Evolutionary conservation across 30 jellyfish, hydroid and myxozoan genomes (phyloP), one percentile per base, ranked within the genome.

Genomic region (Chironex yamaguchii): DNA sequence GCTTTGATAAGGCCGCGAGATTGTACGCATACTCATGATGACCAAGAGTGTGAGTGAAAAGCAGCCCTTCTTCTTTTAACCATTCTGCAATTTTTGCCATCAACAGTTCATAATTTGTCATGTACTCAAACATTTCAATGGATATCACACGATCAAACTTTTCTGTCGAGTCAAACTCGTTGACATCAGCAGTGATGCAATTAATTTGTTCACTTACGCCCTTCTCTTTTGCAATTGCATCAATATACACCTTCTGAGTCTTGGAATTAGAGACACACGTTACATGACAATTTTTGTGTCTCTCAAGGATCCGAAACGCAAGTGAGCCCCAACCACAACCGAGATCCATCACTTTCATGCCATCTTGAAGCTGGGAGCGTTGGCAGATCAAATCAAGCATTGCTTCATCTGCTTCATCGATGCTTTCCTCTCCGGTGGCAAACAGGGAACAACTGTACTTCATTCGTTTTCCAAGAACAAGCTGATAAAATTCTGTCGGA

Each of bases 251-350:
- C 27, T 62, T 87, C 70, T 90, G 97, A 0, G 97, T 90, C 14
- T 29, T 51, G 1, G 97, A 90, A 51, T 90, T 90, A 1, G 97
- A 90, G 11, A 90, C 92, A 21, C 93, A 62, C 1, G 85, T 71
- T 17, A 90, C 97, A 3, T 52, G 62, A 75, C 90, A 75, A 29
- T 90, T 84, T 24, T 93, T 92, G 62, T 64, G 84, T 34, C 84
- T 83, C 65, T 90, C 97, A 26, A 82, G 62, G 3, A 90, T 23
- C 96, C 96, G 84, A 29, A 90, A 72, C 12, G 92, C 89, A 49
- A 96, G 83, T 22, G 77, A 96, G 42, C 97, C 97, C 97, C 97
- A 90, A 21, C 97, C 97, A 54, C 97, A 90, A 28, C 97, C 97
- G 1, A 90, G 91, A 69, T 90, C 97, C 90, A 90, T 62, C 23